Base-by-base conservation (phyloP, 2,797 vertebrate species). In the Danio choprae region DNA sequence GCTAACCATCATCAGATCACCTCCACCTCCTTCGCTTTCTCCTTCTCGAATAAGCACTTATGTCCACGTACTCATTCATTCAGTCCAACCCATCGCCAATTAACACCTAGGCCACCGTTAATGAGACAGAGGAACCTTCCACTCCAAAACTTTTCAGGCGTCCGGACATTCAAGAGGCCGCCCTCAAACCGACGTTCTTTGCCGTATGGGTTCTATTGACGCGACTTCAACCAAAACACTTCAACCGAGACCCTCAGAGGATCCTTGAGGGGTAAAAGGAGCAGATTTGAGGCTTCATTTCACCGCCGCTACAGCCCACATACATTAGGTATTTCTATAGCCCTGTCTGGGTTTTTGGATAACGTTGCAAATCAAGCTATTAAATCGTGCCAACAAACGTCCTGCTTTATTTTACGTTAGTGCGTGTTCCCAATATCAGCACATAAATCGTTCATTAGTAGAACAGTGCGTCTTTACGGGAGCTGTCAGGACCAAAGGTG, bases 101-200 rank as follows among this genome's bases (percentile, higher is more conserved):
- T 93, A 93, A 94, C 93, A 94, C 93, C 92, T 93, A 89, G 89
- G 89, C 90, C 90, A 92, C 88, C 82, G 88, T 90, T 94, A 93
- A 94, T 93, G 86, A 91, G 91, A 88, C 90, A 81, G 81, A 89
- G 86, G 88, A 89, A 90, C 87, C 89, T 87, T 82, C 89, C 91
- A 92, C 93, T 93, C 90, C 90, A 93, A 86, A 91, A 90, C 90
- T 88, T 92, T 87, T 88, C 87, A 92, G 88, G 88, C 89, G 88
- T 88, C 41, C 84, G 81, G 83, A 92, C 89, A 89, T 91, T 80
- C 89, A 87, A 92, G 92, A 87, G 89, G 88, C 88, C 88, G 86
- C 89, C 88, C 80, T 85, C 43, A 78, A 80, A 76, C 81, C 67
- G 44, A 43, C 51, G 22, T 70, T 79, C 77, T 68, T 77, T 73